phyloP scores from a whole-genome alignment of 53 echinoderm and acorn worm genomes.

The Antedon mediterranea region DNA sequence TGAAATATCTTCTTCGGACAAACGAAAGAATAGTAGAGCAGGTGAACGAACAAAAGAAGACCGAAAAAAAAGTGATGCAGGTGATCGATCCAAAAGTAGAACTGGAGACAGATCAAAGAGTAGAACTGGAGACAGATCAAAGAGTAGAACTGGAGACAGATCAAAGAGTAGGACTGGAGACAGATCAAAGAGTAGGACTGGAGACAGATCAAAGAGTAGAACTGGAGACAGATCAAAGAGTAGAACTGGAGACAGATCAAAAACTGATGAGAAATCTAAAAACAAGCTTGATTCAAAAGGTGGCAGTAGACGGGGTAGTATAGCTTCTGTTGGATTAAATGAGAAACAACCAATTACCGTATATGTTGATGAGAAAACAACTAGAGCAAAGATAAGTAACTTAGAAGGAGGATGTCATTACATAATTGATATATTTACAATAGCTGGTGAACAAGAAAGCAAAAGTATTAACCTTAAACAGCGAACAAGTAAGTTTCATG shows the following conservation, averaged over 20 bases:
- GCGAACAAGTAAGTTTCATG: slow-evolving; percentile 41
- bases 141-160: slow-evolving; percentile 9
- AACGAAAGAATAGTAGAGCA: neutral
- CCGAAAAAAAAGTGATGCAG: neutral
- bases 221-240: slow-evolving; percentile 8
- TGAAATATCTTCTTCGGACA: neutral
- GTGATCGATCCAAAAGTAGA: neutral
- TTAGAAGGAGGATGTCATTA: neutral
- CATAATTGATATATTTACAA: slow-evolving; percentile 49
- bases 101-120: slow-evolving; percentile 13
- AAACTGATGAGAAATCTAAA: slow-evolving; percentile 12
- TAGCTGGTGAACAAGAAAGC: slow-evolving; percentile 49
- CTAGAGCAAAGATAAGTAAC: neutral
- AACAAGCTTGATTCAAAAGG: neutral
- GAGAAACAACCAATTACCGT: neutral
- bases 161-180: slow-evolving; percentile 16
- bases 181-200: neutral
- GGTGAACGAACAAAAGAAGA: slow-evolving; percentile 8
- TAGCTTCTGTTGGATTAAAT: neutral
- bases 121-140: neutral
- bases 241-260: neutral
- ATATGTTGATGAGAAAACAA: neutral
- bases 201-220: neutral
- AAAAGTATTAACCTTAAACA: slow-evolving; percentile 37
- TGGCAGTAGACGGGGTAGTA: neutral